These are phyloP conservation scores for Argyresthia albistria DNA, from an alignment of 2,888 invertebrate species.

Conservation along the genomic window DNA sequence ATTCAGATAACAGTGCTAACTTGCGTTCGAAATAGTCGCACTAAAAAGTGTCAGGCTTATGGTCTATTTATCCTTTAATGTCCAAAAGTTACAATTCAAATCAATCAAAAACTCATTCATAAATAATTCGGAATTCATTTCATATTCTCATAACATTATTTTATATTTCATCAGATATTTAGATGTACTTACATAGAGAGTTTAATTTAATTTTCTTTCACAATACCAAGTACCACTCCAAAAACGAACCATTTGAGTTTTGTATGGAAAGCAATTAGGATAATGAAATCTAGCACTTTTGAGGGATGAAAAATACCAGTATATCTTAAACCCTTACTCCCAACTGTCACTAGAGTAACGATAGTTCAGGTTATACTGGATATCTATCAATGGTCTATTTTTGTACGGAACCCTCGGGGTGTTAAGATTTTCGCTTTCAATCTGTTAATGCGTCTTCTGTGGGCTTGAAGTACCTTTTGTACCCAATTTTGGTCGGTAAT, in stretches of 20 bases:
- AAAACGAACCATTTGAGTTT: conserved; percentile 47
- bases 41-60: too few species aligned
- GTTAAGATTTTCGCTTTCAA: conserved; percentile 36
- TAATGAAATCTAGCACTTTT: conserved; percentile 41
- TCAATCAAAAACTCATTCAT: too few species aligned
- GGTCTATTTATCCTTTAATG: too few species aligned
- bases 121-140: too few species aligned
- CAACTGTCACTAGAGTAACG: neutral
- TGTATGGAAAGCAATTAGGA: conserved; percentile 54
- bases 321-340: conserved; percentile 13
- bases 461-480: conserved; percentile 27
- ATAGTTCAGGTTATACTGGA: conserved; percentile 2
- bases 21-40: too few species aligned
- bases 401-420: conserved; percentile 18
- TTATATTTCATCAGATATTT: too few species aligned
- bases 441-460: conserved; percentile 41
- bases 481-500: neutral
- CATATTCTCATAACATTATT: too few species aligned
- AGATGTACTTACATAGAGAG: conserved; percentile 17
- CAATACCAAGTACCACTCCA: conserved; percentile 48
- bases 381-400: conserved; percentile 11
- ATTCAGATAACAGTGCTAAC: too few species aligned
- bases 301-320: conserved; percentile 12
- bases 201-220: conserved; percentile 58
- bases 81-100: too few species aligned